A percentile compares a stretch with the other conserved stretches of the same genome.
Conservation (phyloP, 2,888 invertebrate species). For the Eumerus sabulonum region DNA sequence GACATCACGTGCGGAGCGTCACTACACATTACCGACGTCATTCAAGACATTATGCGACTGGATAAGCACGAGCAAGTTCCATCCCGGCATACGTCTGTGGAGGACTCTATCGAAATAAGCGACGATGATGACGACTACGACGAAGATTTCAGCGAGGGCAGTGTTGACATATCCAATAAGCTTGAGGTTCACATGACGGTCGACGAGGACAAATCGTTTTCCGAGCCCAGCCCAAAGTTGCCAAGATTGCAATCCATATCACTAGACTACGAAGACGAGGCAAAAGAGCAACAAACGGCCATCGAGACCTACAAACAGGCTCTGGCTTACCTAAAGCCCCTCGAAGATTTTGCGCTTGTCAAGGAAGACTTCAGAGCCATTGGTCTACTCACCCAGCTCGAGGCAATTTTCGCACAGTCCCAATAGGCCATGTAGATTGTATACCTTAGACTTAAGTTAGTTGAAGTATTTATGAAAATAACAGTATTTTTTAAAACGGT, state of each 20-base stretch:
- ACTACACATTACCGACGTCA: constrained; percentile 75
- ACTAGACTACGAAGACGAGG: constrained; percentile 47
- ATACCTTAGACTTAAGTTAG: constrained; percentile 13
- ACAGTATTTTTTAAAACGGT: constrained; percentile 32
- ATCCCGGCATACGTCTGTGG: not conserved
- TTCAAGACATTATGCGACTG: constrained; percentile 75
- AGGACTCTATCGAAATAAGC: constrained; percentile 59
- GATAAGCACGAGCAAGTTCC: constrained; percentile 72
- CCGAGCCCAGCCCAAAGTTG: constrained; percentile 41
- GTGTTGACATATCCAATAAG: constrained; percentile 50
- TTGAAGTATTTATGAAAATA: constrained; percentile 2
- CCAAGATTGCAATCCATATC: constrained; percentile 54
- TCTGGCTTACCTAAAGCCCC: constrained; percentile 75
- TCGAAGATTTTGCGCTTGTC: constrained; percentile 76
- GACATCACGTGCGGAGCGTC: constrained; percentile 74
- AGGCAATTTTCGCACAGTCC: constrained; percentile 70
- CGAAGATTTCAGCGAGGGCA: constrained; percentile 54
- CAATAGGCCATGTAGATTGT: too few species aligned
- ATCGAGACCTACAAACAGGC: constrained; percentile 75
- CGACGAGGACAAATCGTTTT: constrained; percentile 43
- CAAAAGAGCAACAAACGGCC: constrained; percentile 20
- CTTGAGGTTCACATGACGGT: constrained; percentile 60
- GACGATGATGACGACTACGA: constrained; percentile 74
- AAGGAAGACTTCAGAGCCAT: constrained; percentile 77
- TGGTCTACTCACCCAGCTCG: constrained; percentile 75